Evolutionary conservation across 2,888 invertebrate species (phyloP), one percentile per base, ranked within the genome.

Genomic region (Pyrochroa serraticornis): DNA sequence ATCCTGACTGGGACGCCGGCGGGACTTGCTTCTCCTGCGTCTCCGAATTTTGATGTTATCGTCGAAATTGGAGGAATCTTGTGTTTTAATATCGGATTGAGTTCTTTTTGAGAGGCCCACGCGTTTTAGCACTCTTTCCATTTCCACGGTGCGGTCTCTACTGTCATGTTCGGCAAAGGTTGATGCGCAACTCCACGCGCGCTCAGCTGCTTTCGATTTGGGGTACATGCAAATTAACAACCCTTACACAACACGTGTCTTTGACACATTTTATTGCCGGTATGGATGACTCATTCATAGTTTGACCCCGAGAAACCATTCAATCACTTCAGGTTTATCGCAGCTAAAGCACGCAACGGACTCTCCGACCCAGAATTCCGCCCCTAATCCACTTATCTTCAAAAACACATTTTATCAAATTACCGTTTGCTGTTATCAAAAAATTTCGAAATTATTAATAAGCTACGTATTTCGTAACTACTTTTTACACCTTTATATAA

Each of bases 91-190:
- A 58, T 73, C 73, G 47, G 71, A 68, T 66, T 72, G 72, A 67
- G 74, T 70, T 71, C 74, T 76, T 74, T 77, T 77, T 55, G 78
- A 75, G 46, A 79, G 73, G 61, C 79, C 78, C 54, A 79, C 79
- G 65, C 78, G 77, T 74, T 79, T 78, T 61, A 79, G 68, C 74
- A 79, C 77, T 73, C 77, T 76, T 58, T 79, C 79, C 79, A 79
- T 79, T 69, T 67, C 76, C 71, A 70, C 72, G 72, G 71, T 70
- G 66, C 67, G 66, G 63, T 69, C 67, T 64, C 63, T 64, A 75
- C 76, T 74, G 72, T 66, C 67, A 60, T 66, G 51, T 46, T 46
- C 43, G 46, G 63, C 54, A 59, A 66, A 59, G 61, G 63, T 31
- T 33, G 50, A 49, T 59, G 74, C 74, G 74, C 72, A 73, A 53